phyloP scores from a whole-genome alignment of 2,113 vertebrate species.

The Lipophrys pholis region DNA sequence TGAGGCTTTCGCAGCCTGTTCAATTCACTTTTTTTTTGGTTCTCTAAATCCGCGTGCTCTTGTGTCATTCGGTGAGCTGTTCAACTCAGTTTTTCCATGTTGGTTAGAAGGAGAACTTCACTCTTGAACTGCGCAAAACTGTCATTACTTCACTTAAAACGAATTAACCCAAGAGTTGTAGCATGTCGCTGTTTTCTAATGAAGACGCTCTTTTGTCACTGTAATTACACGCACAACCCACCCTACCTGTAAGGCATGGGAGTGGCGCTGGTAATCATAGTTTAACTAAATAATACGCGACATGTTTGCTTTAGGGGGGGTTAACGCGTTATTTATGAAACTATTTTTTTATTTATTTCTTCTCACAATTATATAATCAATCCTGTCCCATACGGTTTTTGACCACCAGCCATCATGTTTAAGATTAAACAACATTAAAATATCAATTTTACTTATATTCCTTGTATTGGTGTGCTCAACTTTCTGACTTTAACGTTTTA shows the following conservation, averaged over 20 bases:
- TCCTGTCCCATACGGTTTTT: no score
- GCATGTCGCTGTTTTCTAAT: background rate
- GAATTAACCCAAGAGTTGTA: background rate
- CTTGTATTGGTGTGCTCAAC: no score
- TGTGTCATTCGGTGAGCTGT: conserved; percentile 46
- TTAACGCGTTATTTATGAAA: no score
- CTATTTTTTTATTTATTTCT: no score
- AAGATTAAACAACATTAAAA: no score
- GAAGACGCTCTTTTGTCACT: background rate
- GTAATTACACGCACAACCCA: background rate
- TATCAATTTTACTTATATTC: no score
- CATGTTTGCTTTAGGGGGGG: background rate
- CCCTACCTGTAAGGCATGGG: conserved; percentile 10
- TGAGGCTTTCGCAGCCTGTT: conserved; percentile 40
- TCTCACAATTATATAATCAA: no score
- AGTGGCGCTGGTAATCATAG: background rate
- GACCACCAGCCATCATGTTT: no score
- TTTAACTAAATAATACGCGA: background rate
- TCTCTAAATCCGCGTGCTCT: conserved; percentile 2
- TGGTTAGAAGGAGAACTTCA: conserved; percentile 41
- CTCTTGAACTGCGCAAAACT: conserved; percentile 8
- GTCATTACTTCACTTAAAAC: background rate
- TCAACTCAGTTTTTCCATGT: conserved; percentile 60
- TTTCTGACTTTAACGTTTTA: no score
- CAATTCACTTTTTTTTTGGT: background rate